phyloP scores from a whole-genome alignment of 2,888 invertebrate genomes.

The Acanthococcus lagerstroemiae region DNA sequence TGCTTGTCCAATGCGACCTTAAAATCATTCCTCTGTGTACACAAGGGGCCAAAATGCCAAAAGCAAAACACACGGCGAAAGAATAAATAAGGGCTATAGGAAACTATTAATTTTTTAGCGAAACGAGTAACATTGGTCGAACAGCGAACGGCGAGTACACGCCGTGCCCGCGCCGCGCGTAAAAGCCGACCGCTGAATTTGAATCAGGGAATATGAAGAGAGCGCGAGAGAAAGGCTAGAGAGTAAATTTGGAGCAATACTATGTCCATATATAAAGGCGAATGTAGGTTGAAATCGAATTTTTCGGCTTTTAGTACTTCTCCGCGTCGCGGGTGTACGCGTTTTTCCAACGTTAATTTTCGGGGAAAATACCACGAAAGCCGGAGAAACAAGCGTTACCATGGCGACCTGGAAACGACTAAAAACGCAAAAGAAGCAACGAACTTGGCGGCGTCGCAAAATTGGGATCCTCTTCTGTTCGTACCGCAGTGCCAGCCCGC shows the following conservation, averaged over 20 bases:
- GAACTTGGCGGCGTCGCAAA: not conserved
- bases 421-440: not conserved
- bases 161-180: too few species aligned
- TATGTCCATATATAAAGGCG: slow-evolving; percentile 1
- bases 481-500: not conserved
- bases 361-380: not conserved
- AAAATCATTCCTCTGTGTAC: too few species aligned
- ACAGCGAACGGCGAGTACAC: too few species aligned
- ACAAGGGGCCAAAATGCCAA: too few species aligned
- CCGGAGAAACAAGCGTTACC: slow-evolving; percentile 4
- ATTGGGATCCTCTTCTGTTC: not conserved
- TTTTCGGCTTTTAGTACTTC: not conserved
- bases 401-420: not conserved
- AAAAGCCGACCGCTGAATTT: not conserved
- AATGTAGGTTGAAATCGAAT: not conserved
- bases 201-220: too few species aligned
- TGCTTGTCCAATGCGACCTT: too few species aligned
- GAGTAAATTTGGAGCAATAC: not conserved
- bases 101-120: too few species aligned
- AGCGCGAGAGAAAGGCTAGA: not conserved
- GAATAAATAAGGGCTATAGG: too few species aligned
- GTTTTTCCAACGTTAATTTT: not conserved
- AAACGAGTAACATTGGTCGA: too few species aligned
- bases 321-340: not conserved
- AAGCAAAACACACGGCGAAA: too few species aligned